These are phyloP conservation scores for Brenthis hecate DNA, from an alignment of 2,888 invertebrate species.

Conservation along the genomic window DNA sequence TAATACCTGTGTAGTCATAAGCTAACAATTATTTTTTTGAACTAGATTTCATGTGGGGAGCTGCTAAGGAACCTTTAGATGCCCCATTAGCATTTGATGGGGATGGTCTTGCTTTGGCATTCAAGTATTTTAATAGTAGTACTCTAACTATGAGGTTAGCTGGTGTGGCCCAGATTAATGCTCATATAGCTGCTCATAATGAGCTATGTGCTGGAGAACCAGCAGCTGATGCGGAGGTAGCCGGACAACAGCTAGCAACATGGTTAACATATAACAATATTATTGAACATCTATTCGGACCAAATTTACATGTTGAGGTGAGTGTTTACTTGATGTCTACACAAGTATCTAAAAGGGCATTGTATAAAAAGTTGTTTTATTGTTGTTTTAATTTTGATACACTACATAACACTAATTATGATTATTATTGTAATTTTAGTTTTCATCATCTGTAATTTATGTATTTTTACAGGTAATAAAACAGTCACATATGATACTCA, in stretches of 20 bases:
- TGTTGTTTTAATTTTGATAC: neutral
- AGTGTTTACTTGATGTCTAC: neutral
- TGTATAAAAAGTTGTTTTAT: neutral
- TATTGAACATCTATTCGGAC: slow-evolving; percentile 97
- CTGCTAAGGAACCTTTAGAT: slow-evolving; percentile 95
- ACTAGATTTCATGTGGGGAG: slow-evolving; percentile 96
- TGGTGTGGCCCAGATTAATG: slow-evolving; percentile 97
- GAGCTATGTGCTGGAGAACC: slow-evolving; percentile 95
- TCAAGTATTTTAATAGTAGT: slow-evolving; percentile 97
- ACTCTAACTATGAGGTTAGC: slow-evolving; percentile 96
- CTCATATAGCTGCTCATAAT: slow-evolving; percentile 94
- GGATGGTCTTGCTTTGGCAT: slow-evolving; percentile 95
- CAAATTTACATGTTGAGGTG: slow-evolving; percentile 97
- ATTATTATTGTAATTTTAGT: no score
- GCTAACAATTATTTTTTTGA: neutral
- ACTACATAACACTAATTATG: neutral
- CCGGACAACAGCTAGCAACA: slow-evolving; percentile 91
- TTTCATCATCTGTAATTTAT: no score
- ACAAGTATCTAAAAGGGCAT: neutral
- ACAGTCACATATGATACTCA: slow-evolving; percentile 95
- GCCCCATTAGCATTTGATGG: slow-evolving; percentile 92
- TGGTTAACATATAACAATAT: slow-evolving; percentile 96
- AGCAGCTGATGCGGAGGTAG: slow-evolving; percentile 91
- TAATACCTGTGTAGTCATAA: neutral
- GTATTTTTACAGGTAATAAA: slow-evolving; percentile 87